phyloP scores from a whole-genome alignment of 2,113 vertebrate species.

The Engraulis encrasicolus region DNA sequence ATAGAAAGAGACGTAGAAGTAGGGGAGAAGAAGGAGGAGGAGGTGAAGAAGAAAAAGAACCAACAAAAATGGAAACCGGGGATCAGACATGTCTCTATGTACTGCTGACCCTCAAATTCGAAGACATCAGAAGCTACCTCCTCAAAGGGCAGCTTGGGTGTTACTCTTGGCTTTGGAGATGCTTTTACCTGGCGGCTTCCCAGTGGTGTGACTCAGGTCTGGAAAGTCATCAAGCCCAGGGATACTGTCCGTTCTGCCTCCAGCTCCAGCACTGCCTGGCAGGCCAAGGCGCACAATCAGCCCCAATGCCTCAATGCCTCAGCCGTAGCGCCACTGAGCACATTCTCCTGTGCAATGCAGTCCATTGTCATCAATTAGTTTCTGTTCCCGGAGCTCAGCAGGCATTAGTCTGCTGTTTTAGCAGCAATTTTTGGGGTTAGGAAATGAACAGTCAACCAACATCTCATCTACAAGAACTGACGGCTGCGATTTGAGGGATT shows the following conservation, averaged over 20 bases:
- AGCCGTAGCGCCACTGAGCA: slow-evolving; percentile 30
- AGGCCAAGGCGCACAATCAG: slow-evolving; percentile 19
- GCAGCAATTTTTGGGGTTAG: neutral
- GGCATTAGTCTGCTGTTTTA: neutral
- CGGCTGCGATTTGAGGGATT: too few relatives aligned
- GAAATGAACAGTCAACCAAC: neutral
- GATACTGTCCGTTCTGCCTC: slow-evolving; percentile 1
- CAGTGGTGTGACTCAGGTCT: slow-evolving; percentile 35
- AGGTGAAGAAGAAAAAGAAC: too few relatives aligned
- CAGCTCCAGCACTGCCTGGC: neutral
- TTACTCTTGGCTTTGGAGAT: slow-evolving; percentile 36
- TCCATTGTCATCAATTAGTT: neutral
- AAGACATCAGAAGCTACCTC: slow-evolving; percentile 40
- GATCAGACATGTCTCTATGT: neutral
- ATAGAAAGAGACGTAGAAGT: too few relatives aligned
- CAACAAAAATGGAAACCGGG: neutral
- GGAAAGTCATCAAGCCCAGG: slow-evolving; percentile 35
- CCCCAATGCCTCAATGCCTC: slow-evolving; percentile 23
- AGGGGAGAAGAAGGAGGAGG: too few relatives aligned
- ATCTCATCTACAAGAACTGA: too few relatives aligned
- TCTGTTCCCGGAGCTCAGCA: neutral
- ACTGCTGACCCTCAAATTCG: slow-evolving; percentile 38
- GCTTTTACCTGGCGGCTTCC: slow-evolving; percentile 34
- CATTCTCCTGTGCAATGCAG: slow-evolving; percentile 28
- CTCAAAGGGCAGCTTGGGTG: slow-evolving; percentile 25